Evolutionary conservation across 2,888 invertebrate genomes (phyloP).

Genomic region (Spialia ferax): DNA sequence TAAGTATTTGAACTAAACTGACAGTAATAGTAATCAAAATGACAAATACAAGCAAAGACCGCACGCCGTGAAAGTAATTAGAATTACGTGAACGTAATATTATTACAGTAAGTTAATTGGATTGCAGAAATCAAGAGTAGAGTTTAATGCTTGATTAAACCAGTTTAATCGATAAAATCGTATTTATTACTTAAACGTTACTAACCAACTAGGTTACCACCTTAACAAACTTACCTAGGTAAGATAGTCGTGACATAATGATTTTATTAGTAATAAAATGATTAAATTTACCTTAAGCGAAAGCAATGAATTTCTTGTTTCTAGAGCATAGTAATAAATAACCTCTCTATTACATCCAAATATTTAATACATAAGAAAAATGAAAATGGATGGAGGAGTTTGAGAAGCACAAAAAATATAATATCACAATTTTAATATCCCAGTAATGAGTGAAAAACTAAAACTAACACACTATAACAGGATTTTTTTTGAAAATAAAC

Average conservation of each 20-base stretch:
- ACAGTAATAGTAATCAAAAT: background rate
- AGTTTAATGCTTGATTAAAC: background rate
- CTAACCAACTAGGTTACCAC: too few relatives aligned
- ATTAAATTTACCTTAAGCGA: background rate
- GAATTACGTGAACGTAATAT: background rate
- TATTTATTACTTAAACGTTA: background rate
- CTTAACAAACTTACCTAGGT: too few relatives aligned
- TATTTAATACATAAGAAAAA: too few relatives aligned
- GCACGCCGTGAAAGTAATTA: slow-evolving; percentile 2
- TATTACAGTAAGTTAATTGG: slow-evolving; percentile 7
- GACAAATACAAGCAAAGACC: slow-evolving; percentile 1
- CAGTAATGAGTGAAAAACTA: too few relatives aligned
- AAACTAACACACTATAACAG: too few relatives aligned
- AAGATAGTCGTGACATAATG: slow-evolving; percentile 5
- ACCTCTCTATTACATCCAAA: too few relatives aligned
- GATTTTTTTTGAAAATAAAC: too few relatives aligned
- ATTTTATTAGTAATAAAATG: too few relatives aligned
- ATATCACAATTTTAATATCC: too few relatives aligned
- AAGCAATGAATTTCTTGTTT: background rate
- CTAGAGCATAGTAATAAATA: slow-evolving; percentile 4
- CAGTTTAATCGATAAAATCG: background rate
- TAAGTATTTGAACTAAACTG: background rate
- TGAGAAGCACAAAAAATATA: too few relatives aligned
- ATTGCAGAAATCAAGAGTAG: slow-evolving; percentile 6
- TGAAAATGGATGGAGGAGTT: too few relatives aligned